These are phyloP conservation scores for Rotaria macrura DNA, from an alignment of 2,888 invertebrate species.

Conservation along the genomic window DNA sequence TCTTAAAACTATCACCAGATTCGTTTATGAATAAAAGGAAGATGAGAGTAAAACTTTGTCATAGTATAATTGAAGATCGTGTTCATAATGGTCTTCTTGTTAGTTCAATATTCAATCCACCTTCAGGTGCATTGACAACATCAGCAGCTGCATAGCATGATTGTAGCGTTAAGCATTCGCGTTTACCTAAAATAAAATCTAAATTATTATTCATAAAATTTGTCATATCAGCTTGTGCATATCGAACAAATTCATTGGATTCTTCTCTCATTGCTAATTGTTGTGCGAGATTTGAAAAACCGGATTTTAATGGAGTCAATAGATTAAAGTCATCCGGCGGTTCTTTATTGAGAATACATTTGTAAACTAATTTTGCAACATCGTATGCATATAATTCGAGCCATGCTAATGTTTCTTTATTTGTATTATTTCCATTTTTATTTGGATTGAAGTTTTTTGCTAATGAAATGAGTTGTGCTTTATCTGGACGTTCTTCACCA, in stretches of 20 bases:
- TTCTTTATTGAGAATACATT: neutral
- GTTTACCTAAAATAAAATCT: neutral
- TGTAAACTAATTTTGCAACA: constrained; percentile 10
- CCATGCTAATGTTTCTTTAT: neutral
- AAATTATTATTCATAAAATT: neutral
- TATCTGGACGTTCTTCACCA: neutral
- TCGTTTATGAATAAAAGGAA: too few species aligned
- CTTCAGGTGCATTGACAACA: neutral
- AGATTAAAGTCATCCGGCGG: neutral
- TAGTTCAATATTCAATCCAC: neutral
- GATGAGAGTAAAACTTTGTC: too few species aligned
- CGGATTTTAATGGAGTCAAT: neutral
- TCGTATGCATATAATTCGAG: neutral
- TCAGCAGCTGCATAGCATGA: constrained; percentile 6
- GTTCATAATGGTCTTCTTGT: neutral
- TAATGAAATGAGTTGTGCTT: neutral
- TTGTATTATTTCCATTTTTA: neutral
- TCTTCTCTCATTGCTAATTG: neutral
- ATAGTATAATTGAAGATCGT: too few species aligned
- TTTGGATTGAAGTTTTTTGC: neutral
- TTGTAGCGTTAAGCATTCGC: neutral
- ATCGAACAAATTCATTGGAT: neutral
- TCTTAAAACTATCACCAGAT: too few species aligned
- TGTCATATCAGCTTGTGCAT: neutral
- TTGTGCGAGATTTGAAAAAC: neutral